Evolutionary conservation across 2,113 vertebrate genomes (phyloP), one percentile per base, ranked within the genome.

Genomic region (Scartelaos histophorus): DNA sequence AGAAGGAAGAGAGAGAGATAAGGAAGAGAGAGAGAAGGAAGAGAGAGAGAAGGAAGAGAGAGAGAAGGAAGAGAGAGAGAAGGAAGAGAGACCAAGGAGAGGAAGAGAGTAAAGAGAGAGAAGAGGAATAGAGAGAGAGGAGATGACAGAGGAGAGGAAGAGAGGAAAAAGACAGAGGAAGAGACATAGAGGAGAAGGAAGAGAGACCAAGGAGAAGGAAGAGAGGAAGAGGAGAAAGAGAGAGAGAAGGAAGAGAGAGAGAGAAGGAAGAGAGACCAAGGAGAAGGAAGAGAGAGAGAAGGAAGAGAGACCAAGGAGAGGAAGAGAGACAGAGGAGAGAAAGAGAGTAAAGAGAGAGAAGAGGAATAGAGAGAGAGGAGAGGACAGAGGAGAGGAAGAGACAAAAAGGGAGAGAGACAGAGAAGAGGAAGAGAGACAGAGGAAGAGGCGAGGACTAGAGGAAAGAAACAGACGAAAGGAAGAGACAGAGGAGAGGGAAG

Each of bases 171-270:
- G 21, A 9, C 51, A 7, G 51, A n/a, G n/a, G n/a, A n/a, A n/a
- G n/a, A n/a, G n/a, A n/a, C n/a, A 81, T 54, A 38, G 13, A 70
- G 68, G 82, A 64, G 73, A 71, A 11, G 3, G n/a, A n/a, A 38
- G 35, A 38, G 35, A 4, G 35, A 9, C 35, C 5, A 9, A 7
- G 35, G 35, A 22, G n/a, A 54, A 65, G 49, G 43, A 34, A 24
- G 24, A 58, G 13, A 58, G 3, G 21, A 58, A 24, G n/a, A n/a
- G n/a, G n/a, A n/a, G n/a, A n/a, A n/a, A n/a, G n/a, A n/a, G n/a
- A n/a, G n/a, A n/a, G n/a, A n/a, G n/a, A n/a, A n/a, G n/a, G n/a
- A n/a, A 58, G 10, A 9, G 21, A 9, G 19, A 7, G 51, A n/a
- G 82, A 64, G 73, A 71, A 11, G 3, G n/a, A n/a, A 38, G 35